Evolutionary conservation across 2,113 vertebrate species (phyloP), one percentile per base, ranked within the genome.

Genomic region (Pseudonaja textilis): DNA sequence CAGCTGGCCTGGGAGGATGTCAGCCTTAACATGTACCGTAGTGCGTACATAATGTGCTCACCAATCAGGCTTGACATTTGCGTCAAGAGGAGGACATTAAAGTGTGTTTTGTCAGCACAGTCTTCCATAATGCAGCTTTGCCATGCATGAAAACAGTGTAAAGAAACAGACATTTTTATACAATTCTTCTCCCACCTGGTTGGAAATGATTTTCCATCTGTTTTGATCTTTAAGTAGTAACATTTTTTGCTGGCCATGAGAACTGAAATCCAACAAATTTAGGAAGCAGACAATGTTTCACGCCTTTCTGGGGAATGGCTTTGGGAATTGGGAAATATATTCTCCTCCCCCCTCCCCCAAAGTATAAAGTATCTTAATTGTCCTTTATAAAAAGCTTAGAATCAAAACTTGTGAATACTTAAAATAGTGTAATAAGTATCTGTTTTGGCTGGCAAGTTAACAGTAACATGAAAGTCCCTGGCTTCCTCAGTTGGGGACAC

Each of bases 31-130:
- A 81, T 81, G 74, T 7, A 6, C 74, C 90, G 54, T 26, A 89
- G 39, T 87, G 91, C 59, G 91, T 91, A 64, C 14, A 56, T 64
- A 54, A 64, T 16, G 6, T 9, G 34, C 39, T 59, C 16, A 8
- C 3, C 25, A 18, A 52, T 2, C 85, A 52, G 1, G 89, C 11
- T 45, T 50, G 93, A 4, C 2, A 9, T 89, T 95, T 95, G 57
- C 42, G 54, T 34, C 92, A 34, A 92, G 54, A 18, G 26, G 92
- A 92, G 95, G 91, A 90, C 39, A 57, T 89, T 93, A 90, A 42
- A 39, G 89, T 22, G 88, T 0, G 0, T 26, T 50, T 90, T 0
- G 0, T 89, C 89, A 92, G 85, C 25, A 2, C 5, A 4, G 0
- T 69, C 5, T 56, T 93, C 50, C 86, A 6, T 9, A 93, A 47